A percentile compares a stretch with the other conserved stretches of the same genome.
Conservation (phyloP, 2,888 invertebrate species). For the Chironomus tentans region DNA sequence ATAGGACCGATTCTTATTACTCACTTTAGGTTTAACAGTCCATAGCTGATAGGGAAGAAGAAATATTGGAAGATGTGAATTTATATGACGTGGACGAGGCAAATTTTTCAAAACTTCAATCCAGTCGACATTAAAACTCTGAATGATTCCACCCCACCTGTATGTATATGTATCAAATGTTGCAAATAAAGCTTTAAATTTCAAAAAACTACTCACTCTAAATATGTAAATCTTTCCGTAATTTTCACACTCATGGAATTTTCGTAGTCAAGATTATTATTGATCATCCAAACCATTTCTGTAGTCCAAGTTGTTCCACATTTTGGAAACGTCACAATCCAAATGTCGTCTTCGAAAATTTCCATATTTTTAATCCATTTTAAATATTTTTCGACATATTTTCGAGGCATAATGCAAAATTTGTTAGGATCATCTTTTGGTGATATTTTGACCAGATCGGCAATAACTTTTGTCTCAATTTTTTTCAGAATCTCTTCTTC, state of each 20-base stretch:
- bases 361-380: constrained; percentile 29
- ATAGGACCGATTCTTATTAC: too few species aligned
- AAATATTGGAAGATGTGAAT: background rate
- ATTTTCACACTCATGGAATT: background rate
- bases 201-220: background rate
- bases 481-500: too few species aligned
- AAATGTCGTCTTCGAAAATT: constrained; percentile 30
- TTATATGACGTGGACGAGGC: background rate
- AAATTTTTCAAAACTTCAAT: background rate
- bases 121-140: background rate
- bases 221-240: background rate
- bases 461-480: too few species aligned
- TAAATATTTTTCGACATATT: background rate
- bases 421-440: background rate
- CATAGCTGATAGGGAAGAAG: background rate
- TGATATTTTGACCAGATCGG: too few species aligned
- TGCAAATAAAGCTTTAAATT: background rate
- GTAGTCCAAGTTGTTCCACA: constrained; percentile 3
- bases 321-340: constrained; percentile 28
- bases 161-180: constrained; percentile 4
- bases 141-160: background rate
- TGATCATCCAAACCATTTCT: background rate
- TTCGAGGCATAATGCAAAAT: background rate
- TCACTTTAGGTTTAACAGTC: background rate
- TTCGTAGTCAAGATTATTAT: constrained; percentile 2